These are phyloP conservation scores for Actenoides lindsayi DNA, from an alignment of 2,113 vertebrate genomes.

Conservation along the genomic window DNA sequence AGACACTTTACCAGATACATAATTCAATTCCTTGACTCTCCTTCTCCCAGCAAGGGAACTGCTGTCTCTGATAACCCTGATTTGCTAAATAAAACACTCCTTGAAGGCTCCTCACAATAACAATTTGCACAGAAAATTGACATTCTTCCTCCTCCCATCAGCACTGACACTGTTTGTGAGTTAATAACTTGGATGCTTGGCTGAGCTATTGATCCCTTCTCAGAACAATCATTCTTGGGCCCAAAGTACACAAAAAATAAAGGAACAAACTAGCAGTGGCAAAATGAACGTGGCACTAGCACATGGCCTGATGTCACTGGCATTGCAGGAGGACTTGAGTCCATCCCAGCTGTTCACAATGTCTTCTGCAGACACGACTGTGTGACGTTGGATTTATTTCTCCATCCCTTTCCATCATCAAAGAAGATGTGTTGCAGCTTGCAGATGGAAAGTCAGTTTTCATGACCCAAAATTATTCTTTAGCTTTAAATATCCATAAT, in stretches of 20 bases:
- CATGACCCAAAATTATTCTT: neutral
- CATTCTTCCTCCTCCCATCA: slow-evolving; percentile 51
- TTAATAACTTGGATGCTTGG: slow-evolving; percentile 54
- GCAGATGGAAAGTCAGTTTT: neutral
- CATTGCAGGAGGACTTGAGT: neutral
- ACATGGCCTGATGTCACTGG: neutral
- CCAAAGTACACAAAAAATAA: slow-evolving; percentile 28
- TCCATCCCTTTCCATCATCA: neutral
- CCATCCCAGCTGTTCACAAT: accelerated
- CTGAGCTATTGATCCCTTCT: slow-evolving; percentile 57
- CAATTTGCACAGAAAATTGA: slow-evolving; percentile 54
- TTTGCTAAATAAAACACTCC: slow-evolving; percentile 57
- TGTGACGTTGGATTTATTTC: neutral
- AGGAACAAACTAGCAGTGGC: neutral
- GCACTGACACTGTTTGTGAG: slow-evolving; percentile 25
- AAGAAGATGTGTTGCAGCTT: neutral
- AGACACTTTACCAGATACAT: neutral
- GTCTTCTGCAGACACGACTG: neutral
- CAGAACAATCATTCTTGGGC: neutral
- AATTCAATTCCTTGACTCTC: neutral
- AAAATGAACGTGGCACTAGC: neutral
- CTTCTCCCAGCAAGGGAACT: neutral
- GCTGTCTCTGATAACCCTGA: neutral
- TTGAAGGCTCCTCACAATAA: slow-evolving; percentile 43
- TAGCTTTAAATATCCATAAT: neutral